phyloP scores from a whole-genome alignment of 1,140 invertebrate genomes.

The Cardiocondyla obscurior region DNA sequence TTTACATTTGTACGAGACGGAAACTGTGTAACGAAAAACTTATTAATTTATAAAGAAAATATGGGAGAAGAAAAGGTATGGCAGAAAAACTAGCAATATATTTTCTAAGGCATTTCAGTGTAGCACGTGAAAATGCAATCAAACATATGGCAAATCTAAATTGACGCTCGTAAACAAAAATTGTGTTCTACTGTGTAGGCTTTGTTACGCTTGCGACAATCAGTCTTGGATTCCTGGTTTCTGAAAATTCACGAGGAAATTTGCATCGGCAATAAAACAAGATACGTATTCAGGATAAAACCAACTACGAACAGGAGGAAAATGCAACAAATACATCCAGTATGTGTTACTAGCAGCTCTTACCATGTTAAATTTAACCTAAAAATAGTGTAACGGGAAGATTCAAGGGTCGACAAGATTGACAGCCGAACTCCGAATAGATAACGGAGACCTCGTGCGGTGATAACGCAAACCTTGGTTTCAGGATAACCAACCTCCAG shows the following conservation, averaged over 20 bases:
- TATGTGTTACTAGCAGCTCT: background rate
- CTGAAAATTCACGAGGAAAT: background rate
- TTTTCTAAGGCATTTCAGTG: background rate
- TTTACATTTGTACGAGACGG: background rate
- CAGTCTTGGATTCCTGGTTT: background rate
- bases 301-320: background rate
- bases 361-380: slow-evolving; percentile 58
- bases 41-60: background rate
- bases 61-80: background rate
- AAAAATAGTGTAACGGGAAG: slow-evolving; percentile 22
- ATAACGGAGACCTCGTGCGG: too few species aligned
- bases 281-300: background rate
- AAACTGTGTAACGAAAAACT: background rate
- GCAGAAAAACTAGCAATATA: background rate
- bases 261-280: background rate
- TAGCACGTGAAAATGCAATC: background rate
- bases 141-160: background rate
- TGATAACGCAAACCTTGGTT: too few species aligned
- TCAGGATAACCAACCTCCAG: too few species aligned
- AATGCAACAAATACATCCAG: slow-evolving; percentile 1
- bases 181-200: background rate
- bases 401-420: too few species aligned
- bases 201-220: background rate
- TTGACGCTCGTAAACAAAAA: slow-evolving; percentile 1
- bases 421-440: too few species aligned